Evolutionary conservation across 2,113 vertebrate genomes (phyloP).

Genomic region (Tetrao urogallus): DNA sequence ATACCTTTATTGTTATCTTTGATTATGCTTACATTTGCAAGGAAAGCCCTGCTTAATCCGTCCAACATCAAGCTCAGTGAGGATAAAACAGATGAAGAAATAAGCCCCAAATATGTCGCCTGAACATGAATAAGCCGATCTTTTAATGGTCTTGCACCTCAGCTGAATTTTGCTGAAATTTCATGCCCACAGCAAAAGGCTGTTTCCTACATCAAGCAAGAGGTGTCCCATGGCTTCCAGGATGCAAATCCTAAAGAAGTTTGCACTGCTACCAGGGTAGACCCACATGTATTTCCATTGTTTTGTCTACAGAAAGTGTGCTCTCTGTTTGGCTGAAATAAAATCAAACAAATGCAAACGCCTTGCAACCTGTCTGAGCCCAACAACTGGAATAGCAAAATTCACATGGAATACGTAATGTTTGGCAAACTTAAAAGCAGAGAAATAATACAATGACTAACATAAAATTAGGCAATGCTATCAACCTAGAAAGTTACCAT

Average conservation of each 20-base stretch:
- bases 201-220: not conserved
- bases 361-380: not conserved
- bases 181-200: not conserved
- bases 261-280: not conserved
- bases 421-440: not conserved
- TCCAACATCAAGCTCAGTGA: not conserved
- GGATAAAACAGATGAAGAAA: not conserved
- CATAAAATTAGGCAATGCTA: not conserved
- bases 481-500: not conserved
- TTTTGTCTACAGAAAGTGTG: not conserved
- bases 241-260: not conserved
- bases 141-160: not conserved
- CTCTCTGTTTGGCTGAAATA: not conserved
- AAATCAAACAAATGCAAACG: not conserved
- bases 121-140: not conserved
- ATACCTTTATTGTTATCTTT: not conserved
- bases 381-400: not conserved
- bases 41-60: not conserved
- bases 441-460: not conserved
- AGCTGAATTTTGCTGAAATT: not conserved
- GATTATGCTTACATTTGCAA: not conserved
- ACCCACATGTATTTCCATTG: not conserved
- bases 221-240: not conserved
- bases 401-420: not conserved
- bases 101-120: not conserved